Percentiles rank a stretch among this genome's conserved stretches.
phyloP scores from a whole-genome alignment of 2,113 vertebrate genomes.

The Polypterus bichir region DNA sequence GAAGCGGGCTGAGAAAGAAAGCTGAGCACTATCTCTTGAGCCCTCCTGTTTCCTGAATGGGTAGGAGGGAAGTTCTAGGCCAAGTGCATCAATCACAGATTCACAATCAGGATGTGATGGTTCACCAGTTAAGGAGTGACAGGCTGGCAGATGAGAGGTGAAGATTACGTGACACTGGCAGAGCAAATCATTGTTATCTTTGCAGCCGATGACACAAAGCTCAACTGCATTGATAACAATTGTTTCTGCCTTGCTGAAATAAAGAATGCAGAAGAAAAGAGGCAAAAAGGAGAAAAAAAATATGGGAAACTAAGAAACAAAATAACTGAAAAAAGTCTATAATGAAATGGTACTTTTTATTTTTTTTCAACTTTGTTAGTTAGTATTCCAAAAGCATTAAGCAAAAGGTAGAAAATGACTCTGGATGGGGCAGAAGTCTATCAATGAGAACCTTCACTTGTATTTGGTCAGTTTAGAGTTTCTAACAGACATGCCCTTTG shows the following conservation, averaged over 20 bases:
- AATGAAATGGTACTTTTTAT: too few species aligned
- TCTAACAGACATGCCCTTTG: too few species aligned
- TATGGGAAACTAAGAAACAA: too few species aligned
- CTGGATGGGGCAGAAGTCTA: too few species aligned
- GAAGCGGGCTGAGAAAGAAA: conserved; percentile 71
- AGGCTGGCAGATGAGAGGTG: conserved; percentile 60
- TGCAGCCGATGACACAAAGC: conserved; percentile 28
- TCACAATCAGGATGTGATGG: conserved; percentile 47
- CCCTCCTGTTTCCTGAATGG: conserved; percentile 75
- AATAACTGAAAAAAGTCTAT: too few species aligned
- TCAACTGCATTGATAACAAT: conserved; percentile 25
- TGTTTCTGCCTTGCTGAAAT: conserved; percentile 20
- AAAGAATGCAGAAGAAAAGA: too few species aligned
- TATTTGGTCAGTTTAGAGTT: too few species aligned
- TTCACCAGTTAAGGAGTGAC: conserved; percentile 31
- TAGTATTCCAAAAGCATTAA: too few species aligned
- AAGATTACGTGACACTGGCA: conserved; percentile 33
- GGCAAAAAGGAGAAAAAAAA: too few species aligned
- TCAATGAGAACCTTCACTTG: too few species aligned
- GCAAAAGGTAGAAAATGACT: too few species aligned
- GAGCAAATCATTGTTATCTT: conserved; percentile 35
- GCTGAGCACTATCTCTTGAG: conserved; percentile 68
- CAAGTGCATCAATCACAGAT: conserved; percentile 74
- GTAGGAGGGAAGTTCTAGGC: conserved; percentile 66
- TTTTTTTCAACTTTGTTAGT: too few species aligned